Base-by-base conservation (phyloP, 1,140 invertebrate species). In the Cydia strobilella region DNA sequence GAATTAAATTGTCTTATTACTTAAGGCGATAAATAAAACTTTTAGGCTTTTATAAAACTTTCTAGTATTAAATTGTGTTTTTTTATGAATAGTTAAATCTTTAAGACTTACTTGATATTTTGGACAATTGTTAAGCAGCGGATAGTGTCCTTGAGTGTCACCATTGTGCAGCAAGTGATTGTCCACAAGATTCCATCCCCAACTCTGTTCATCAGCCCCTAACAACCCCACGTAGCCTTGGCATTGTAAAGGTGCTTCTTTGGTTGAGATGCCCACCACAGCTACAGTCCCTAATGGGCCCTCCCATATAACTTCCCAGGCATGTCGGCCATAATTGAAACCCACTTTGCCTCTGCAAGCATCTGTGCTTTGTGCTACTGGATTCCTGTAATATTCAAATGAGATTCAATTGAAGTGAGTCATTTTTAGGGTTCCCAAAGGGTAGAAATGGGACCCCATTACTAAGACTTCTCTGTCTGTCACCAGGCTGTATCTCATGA, bases 281-380 rank as follows among this genome's bases (percentile, higher is more conserved):
- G 98, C 98, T 9, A 99, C 98, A 15, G 98, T 99, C 1, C 98
- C 99, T 45, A 99, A 93, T 1, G 99, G 99, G 23, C 99, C 99
- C 95, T 99, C 98, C 99, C 99, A 99, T 88, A 99, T 98, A 0
- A 99, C 97, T 94, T 99, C 98, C 98, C 98, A 99, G 3, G 98
- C 97, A 94, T 99, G 99, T 79, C 98, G 95, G 6, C 99, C 99
- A 86, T 96, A 95, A 78, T 96, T 94, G 87, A 99, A 99, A 1
- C 99, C 97, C 84, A 99, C 97, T 95, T 99, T 99, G 13, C 97
- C 97, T 87, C 98, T 94, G 73, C 98, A 97, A 39, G 97, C 98
- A 94, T 99, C 99, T 74, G 99, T 99, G 94, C 98, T 99, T 93
- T 99, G 99, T 35, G 99, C 99, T 31, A 99, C 97, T 42, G 99